These are phyloP conservation scores for Origma solitaria DNA, from an alignment of 2,113 vertebrate species.

Conservation along the genomic window DNA sequence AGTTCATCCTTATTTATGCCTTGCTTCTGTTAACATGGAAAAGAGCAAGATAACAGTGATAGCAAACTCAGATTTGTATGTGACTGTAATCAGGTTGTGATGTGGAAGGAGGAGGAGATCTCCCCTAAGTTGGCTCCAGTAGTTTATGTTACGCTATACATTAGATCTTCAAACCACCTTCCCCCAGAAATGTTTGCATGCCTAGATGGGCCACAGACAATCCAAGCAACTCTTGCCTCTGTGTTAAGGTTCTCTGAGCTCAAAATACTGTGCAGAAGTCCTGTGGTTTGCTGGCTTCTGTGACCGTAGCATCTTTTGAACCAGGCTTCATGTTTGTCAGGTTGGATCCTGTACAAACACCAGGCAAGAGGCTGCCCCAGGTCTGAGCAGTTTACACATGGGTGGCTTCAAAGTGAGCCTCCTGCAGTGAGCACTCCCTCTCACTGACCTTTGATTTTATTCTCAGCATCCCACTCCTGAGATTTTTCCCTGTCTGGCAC, in stretches of 20 bases:
- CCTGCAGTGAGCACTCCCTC: neutral
- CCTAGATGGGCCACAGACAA: neutral
- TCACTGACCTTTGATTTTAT: neutral
- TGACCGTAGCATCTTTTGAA: neutral
- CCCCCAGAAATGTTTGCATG: neutral
- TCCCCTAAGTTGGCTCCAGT: neutral
- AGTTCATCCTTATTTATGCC: constrained; percentile 8
- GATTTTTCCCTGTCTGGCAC: neutral
- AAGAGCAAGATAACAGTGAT: constrained; percentile 14
- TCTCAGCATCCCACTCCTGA: neutral
- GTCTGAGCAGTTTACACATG: neutral
- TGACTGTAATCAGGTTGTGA: neutral
- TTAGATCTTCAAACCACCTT: neutral
- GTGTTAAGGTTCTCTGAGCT: neutral
- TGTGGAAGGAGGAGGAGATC: neutral
- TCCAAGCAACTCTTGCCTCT: neutral
- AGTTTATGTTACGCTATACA: neutral
- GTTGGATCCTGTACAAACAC: neutral
- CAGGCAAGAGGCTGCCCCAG: neutral
- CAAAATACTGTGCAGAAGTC: neutral
- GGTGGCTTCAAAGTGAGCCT: neutral
- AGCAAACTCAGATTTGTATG: neutral
- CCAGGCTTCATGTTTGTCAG: neutral
- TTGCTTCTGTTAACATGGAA: neutral
- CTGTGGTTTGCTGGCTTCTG: neutral